Evolutionary conservation across 2,888 invertebrate species (phyloP).

Genomic region (Metellina segmentata): DNA sequence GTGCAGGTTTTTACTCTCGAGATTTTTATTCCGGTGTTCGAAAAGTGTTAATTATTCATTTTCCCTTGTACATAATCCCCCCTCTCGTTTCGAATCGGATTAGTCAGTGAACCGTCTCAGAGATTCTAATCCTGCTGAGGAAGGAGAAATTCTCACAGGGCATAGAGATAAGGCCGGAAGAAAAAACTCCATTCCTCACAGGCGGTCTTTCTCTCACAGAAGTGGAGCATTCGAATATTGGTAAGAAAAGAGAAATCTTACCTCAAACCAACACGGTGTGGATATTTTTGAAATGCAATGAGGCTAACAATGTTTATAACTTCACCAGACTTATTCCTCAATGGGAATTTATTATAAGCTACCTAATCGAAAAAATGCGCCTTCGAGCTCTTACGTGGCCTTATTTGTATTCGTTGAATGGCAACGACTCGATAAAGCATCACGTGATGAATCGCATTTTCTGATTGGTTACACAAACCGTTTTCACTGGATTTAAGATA

Average conservation of each 20-base stretch:
- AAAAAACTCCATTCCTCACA: conserved; percentile 26
- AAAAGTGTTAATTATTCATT: conserved; percentile 62
- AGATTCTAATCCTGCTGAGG: conserved; percentile 43
- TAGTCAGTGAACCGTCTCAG: conserved; percentile 29
- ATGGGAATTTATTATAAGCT: too few species aligned
- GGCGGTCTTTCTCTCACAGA: conserved; percentile 20
- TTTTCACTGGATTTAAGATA: too few species aligned
- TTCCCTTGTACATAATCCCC: conserved; percentile 6
- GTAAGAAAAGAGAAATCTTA: background rate
- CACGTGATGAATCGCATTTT: too few species aligned
- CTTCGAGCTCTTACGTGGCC: too few species aligned
- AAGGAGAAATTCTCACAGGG: conserved; percentile 13
- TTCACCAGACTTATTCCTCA: too few species aligned
- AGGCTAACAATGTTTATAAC: background rate
- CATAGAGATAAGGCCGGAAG: background rate
- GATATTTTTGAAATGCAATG: background rate
- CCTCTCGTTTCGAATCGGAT: conserved; percentile 38
- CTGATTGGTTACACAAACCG: too few species aligned
- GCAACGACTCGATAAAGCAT: too few species aligned
- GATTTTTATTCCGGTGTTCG: conserved; percentile 20
- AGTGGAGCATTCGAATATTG: background rate
- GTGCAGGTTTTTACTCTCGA: background rate
- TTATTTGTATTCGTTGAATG: too few species aligned
- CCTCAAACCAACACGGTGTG: background rate
- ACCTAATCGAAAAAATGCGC: too few species aligned